Conservation (phyloP, 2,113 vertebrate genomes). For the Symphodus melops region DNA sequence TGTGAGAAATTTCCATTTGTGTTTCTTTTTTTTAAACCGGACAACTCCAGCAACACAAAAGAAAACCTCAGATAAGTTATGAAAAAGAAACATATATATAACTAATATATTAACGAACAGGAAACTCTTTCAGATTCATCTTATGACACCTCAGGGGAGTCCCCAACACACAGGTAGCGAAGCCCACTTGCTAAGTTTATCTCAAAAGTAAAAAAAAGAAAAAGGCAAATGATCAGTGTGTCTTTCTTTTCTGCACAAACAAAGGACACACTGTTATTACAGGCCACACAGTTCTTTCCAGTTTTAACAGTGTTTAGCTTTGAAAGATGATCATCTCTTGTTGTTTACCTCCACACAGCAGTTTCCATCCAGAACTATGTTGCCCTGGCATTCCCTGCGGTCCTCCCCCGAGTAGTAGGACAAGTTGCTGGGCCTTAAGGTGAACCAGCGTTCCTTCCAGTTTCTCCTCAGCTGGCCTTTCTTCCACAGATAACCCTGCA, state of each 20-base stretch:
- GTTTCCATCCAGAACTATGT: slow-evolving; percentile 88
- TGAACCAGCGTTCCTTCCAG: slow-evolving; percentile 97
- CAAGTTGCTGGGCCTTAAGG: slow-evolving; percentile 88
- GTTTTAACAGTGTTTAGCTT: slow-evolving; percentile 9
- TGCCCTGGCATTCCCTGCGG: slow-evolving; percentile 91
- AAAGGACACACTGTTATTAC: not conserved
- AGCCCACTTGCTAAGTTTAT: slow-evolving; percentile 4
- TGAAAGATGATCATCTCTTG: slow-evolving; percentile 9
- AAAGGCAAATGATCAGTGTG: not conserved
- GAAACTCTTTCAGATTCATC: not conserved
- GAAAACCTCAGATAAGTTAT: not conserved
- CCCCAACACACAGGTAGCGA: slow-evolving; percentile 3
- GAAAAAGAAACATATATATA: not conserved
- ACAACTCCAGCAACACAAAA: not conserved
- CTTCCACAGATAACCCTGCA: slow-evolving; percentile 97
- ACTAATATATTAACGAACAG: not conserved
- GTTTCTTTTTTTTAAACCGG: not conserved
- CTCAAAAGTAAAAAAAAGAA: not conserved
- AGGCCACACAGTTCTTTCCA: not conserved
- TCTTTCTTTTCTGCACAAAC: slow-evolving; percentile 1
- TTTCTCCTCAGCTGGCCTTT: slow-evolving; percentile 93
- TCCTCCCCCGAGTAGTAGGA: slow-evolving; percentile 92
- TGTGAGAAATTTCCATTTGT: not conserved
- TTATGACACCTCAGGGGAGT: slow-evolving; percentile 1
- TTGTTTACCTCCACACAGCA: slow-evolving; percentile 93